These are phyloP conservation scores for Fulica atra DNA, from an alignment of 2,113 vertebrate species.

Conservation along the genomic window DNA sequence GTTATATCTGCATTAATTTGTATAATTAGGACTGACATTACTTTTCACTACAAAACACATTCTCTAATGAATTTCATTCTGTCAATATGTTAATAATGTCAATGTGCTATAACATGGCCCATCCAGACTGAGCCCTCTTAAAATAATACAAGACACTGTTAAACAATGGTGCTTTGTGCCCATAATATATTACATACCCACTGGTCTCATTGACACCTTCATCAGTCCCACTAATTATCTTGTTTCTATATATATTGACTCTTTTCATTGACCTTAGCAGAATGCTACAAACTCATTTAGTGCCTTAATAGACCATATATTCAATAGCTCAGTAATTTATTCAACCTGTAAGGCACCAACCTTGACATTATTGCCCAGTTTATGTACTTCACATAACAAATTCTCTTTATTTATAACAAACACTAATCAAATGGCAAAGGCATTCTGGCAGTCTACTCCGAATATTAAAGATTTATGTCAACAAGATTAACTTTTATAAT, in stretches of 20 bases:
- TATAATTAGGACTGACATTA: neutral
- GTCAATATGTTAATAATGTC: neutral
- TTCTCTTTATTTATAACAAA: neutral
- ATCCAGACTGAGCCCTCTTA: neutral
- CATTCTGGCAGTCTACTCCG: neutral
- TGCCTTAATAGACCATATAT: conserved; percentile 23
- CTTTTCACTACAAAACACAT: neutral
- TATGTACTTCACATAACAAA: neutral
- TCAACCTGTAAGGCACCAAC: neutral
- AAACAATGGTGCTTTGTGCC: neutral
- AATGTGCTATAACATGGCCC: neutral
- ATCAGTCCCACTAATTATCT: neutral
- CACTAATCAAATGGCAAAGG: conserved; percentile 14
- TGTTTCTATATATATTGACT: neutral
- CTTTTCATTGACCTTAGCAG: conserved; percentile 9
- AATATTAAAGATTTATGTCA: conserved; percentile 52
- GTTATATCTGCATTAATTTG: neutral
- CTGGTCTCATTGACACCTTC: neutral
- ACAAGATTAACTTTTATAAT: conserved; percentile 33
- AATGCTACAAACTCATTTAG: conserved; percentile 7
- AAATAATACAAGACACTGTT: neutral
- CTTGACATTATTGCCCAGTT: conserved; percentile 14
- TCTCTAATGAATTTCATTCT: neutral
- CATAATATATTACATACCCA: neutral
- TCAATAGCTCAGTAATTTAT: conserved; percentile 35